These are phyloP conservation scores for Uropsilus gracilis DNA, from an alignment of 2,113 vertebrate genomes.

Conservation along the genomic window DNA sequence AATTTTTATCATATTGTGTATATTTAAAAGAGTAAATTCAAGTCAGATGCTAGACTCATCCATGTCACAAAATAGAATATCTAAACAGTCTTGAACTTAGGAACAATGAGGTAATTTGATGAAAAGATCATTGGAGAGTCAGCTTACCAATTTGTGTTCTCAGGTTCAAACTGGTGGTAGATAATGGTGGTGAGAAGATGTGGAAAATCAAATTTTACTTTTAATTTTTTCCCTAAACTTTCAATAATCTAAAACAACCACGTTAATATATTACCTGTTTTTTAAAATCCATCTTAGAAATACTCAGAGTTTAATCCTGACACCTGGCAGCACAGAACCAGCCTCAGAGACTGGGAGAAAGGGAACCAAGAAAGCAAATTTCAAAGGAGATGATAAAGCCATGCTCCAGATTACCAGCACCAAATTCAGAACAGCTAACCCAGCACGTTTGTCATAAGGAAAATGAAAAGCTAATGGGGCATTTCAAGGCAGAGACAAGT, in stretches of 20 bases:
- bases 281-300: not conserved
- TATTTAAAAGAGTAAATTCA: conserved; percentile 29
- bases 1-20: not conserved
- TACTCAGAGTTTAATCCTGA: not conserved
- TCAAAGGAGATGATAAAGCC: no score
- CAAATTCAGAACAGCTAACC: no score
- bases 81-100: not conserved
- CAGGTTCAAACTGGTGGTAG: not conserved
- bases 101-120: not conserved
- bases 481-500: no score
- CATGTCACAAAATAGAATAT: not conserved
- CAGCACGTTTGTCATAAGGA: no score
- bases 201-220: not conserved
- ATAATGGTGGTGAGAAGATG: not conserved
- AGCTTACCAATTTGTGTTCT: not conserved
- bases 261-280: not conserved
- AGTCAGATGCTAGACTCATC: not conserved
- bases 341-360: no score
- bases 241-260: not conserved
- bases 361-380: no score
- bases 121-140: not conserved
- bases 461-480: no score
- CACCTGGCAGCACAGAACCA: no score
- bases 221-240: not conserved
- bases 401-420: no score